Percentiles rank a stretch among this genome's conserved stretches.
phyloP scores from a whole-genome alignment of 2,888 invertebrate species.

The Luperina nickerlii region DNA sequence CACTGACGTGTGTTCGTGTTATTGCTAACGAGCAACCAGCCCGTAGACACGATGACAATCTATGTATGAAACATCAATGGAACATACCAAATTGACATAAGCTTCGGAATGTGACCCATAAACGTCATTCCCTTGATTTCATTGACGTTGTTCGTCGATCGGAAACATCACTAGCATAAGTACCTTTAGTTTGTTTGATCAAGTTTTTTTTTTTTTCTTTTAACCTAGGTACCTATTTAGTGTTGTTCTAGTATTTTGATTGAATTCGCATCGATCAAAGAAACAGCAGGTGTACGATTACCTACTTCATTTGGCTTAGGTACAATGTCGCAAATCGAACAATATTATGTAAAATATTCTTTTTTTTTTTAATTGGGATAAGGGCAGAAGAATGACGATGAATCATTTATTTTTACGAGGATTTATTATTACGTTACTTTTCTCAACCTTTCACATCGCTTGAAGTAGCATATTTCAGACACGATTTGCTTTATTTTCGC shows the following conservation, averaged over 20 bases:
- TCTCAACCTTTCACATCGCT: not conserved
- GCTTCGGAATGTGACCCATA: conserved; percentile 42
- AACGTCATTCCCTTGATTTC: conserved; percentile 37
- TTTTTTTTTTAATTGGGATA: no score
- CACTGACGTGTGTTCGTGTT: not conserved
- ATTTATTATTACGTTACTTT: no score
- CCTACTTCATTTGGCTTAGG: no score
- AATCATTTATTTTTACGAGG: no score
- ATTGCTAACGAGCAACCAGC: conserved; percentile 34
- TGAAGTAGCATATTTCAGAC: conserved; percentile 13
- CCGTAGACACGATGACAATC: conserved; percentile 37
- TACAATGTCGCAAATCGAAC: no score
- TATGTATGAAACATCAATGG: conserved; percentile 43
- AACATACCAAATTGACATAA: conserved; percentile 48
- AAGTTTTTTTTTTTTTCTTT: no score
- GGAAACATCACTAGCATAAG: conserved; percentile 4
- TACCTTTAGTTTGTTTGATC: not conserved
- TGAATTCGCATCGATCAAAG: not conserved
- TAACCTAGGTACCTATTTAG: not conserved
- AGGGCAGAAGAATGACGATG: no score
- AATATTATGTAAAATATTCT: no score
- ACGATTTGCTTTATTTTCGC: conserved; percentile 32
- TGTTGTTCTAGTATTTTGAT: not conserved
- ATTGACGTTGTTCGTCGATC: conserved; percentile 27
- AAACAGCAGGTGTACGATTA: not conserved